Base-by-base conservation (phyloP, 2,113 vertebrate species). In the Tringa solitaria region DNA sequence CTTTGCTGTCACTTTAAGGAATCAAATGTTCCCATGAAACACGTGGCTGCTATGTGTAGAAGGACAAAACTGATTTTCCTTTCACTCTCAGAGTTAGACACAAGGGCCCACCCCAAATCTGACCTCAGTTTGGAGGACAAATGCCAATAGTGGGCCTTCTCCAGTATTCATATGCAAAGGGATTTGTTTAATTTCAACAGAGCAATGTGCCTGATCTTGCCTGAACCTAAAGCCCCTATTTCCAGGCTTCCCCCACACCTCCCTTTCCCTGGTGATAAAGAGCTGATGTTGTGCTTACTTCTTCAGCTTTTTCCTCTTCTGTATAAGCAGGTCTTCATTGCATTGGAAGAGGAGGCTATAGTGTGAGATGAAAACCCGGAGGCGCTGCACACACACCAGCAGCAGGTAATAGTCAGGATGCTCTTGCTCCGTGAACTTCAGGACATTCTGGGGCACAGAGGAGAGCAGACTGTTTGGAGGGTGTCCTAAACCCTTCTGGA, bases 391-490 rank as follows among this genome's bases (percentile, higher is more conserved):
- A 67, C 99, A 99, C 92, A 99, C 98, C 92, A 99, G 98, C 85
- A 99, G 98, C 90, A 99, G 98, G 95, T 99, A 99, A 94, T 99
- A 99, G 97, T 99, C 99, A 2, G 99, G 99, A 91, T 99, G 99
- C 73, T 99, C 99, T 33, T 99, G 98, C n/a, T 99, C 99, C 4
- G 99, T 99, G 97, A 99, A 99, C 95, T 98, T 99, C 56, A 99
- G 96, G 72, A 99, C 96, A 16, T 98, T 99, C 99, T 99, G 80
- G 46, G 95, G 79, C 87, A 87, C 67, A 90, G 89, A 95, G 90
- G 84, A 97, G 54, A 95, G 93, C 82, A 94, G 65, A 75, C 68
- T 51, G 74, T 87, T 82, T 85, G 90, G 51, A 95, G n/a, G 20
- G 7, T 94, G 84, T 90, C 73, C 69, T 90, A 20, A 50, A 17